These are phyloP conservation scores for Petroica traversi DNA, from an alignment of 2,113 vertebrate species.

Conservation along the genomic window DNA sequence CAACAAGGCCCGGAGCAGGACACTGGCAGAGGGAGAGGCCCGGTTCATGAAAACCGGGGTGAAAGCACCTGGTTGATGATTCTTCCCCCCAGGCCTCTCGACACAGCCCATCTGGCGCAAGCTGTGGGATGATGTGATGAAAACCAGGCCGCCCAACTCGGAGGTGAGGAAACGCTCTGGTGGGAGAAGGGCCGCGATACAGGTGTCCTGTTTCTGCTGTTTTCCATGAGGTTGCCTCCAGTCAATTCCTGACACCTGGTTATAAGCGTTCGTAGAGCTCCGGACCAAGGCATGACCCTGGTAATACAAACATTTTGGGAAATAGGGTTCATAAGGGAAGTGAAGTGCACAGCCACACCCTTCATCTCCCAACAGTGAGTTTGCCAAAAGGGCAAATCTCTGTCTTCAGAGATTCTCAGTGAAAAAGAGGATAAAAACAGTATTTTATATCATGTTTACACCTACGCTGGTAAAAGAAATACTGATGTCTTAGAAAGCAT, in stretches of 20 bases:
- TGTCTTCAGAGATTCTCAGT: background rate
- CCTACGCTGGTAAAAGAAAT: fast-evolving
- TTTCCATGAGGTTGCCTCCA: fast-evolving
- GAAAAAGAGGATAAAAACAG: background rate
- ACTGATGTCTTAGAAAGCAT: background rate
- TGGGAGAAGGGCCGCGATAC: background rate
- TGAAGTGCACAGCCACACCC: background rate
- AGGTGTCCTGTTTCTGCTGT: fast-evolving
- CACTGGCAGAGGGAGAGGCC: fast-evolving
- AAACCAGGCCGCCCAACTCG: conserved; percentile 75
- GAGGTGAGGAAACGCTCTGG: conserved; percentile 69
- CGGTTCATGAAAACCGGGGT: too few species aligned
- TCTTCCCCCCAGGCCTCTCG: conserved; percentile 77
- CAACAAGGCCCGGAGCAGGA: fast-evolving
- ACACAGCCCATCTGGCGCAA: conserved; percentile 81
- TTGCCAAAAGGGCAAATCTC: background rate
- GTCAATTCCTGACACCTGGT: fast-evolving
- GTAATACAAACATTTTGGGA: background rate
- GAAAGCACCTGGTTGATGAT: fast-evolving
- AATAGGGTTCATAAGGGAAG: background rate
- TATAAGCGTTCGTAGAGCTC: fast-evolving
- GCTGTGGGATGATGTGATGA: conserved; percentile 79
- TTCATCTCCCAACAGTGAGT: background rate
- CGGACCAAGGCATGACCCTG: fast-evolving
- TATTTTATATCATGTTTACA: background rate